Evolutionary conservation across 2,888 invertebrate genomes (phyloP), one percentile per base, ranked within the genome.

Genomic region (Drosophila yooni): DNA sequence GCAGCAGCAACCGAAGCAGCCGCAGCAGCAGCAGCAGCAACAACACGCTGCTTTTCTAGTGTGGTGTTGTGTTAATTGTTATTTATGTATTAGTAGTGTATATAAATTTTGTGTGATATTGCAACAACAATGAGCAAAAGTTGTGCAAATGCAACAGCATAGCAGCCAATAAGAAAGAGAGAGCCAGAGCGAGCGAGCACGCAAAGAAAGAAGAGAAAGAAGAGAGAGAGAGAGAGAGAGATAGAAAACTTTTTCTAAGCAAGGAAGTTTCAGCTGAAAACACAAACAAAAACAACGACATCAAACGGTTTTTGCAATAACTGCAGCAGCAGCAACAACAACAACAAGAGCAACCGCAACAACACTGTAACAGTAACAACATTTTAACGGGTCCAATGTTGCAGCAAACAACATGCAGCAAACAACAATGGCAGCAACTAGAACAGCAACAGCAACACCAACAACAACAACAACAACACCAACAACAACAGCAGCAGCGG

Each of bases 301-400:
- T 73, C 65, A 72, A 89, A 83, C 73, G 91, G 89, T 89, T 89
- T 46, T 88, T 82, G 73, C 67, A 59, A 61, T 29, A 70, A 43
- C 57, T 77, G 73, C 68, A 70, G 33, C 61, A 61, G 57, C 50
- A 73, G 15, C 15, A 54, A 10, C 57, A 71, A 10, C 57, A 71
- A 60, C 64, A 70, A 57, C 70, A 79, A 70, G 62, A 76, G 50
- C 71, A 68, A 59, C 53, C 65, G 48, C 64, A 73, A 70, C 66
- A 51, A 25, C 25, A 21, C 43, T 64, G 63, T 40, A 72, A 53
- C 73, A 76, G 63, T 62, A 76, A 66, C 80, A 79, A 78, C 76
- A 75, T 70, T 82, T 67, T 25, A 36, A 83, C 79, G 91, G 89
- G 89, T 91, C 91, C 91, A 89, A 89, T 88, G 91, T 88, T 91